Evolutionary conservation across 2,113 vertebrate species (phyloP).

Genomic region (Galemys pyrenaicus): DNA sequence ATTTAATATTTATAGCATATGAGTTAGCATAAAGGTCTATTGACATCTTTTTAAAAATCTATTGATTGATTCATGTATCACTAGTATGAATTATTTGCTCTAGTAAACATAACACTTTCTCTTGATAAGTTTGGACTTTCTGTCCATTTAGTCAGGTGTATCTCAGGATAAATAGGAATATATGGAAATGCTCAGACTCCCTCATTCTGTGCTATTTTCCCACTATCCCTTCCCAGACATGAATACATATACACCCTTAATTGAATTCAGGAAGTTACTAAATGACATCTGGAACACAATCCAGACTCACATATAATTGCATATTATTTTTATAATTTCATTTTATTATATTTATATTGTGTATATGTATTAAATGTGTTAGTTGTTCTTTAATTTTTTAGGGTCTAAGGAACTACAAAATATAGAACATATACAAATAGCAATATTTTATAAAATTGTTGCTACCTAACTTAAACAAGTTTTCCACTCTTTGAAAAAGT

Average conservation of each 20-base stretch:
- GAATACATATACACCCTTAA: neutral
- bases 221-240: neutral
- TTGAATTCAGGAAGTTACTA: neutral
- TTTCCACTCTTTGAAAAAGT: neutral
- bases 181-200: neutral
- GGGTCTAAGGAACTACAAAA: neutral
- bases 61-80: conserved; percentile 47
- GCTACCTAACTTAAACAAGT: neutral
- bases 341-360: neutral
- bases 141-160: neutral
- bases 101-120: neutral
- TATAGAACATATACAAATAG: neutral
- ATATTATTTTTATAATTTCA: neutral
- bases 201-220: neutral
- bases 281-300: neutral
- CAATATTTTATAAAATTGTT: neutral
- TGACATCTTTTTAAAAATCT: conserved; percentile 49
- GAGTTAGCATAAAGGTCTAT: conserved; percentile 53
- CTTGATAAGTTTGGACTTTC: neutral
- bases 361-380: neutral
- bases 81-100: conserved; percentile 46
- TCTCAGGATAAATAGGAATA: conserved; percentile 1
- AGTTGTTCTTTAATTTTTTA: neutral
- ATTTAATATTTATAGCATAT: conserved; percentile 69
- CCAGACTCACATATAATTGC: neutral